Evolutionary conservation across 2,113 vertebrate genomes (phyloP).

Genomic region (Calonectris borealis): DNA sequence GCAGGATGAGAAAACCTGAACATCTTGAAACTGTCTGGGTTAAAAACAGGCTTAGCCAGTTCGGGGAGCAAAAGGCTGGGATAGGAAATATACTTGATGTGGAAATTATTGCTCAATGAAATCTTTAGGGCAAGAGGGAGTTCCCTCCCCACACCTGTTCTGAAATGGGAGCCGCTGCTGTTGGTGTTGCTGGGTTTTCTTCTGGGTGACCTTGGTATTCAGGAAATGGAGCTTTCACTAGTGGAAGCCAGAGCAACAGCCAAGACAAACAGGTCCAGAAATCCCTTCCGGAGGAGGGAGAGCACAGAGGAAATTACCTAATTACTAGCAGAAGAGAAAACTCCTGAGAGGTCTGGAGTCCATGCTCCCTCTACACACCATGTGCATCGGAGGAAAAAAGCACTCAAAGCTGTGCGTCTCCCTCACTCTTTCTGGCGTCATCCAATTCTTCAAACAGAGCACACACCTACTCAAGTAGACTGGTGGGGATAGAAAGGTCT

Average conservation of each 20-base stretch:
- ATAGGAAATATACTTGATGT: slow-evolving; percentile 33
- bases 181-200: slow-evolving; percentile 31
- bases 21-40: slow-evolving; percentile 23
- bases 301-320: slow-evolving; percentile 50
- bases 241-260: slow-evolving; percentile 52
- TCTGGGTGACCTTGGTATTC: slow-evolving; percentile 56
- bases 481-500: background rate
- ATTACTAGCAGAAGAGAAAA: slow-evolving; percentile 35
- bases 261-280: slow-evolving; percentile 67
- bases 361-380: background rate
- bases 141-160: slow-evolving; percentile 57
- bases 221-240: slow-evolving; percentile 58
- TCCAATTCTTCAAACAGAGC: background rate
- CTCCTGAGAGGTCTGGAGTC: slow-evolving; percentile 1
- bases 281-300: slow-evolving; percentile 43
- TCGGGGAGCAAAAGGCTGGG: slow-evolving; percentile 9
- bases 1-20: slow-evolving; percentile 42
- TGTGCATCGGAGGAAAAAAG: background rate
- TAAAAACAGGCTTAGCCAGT: slow-evolving; percentile 43
- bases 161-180: slow-evolving; percentile 28
- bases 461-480: background rate
- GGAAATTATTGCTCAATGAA: slow-evolving; percentile 47
- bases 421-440: background rate
- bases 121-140: slow-evolving; percentile 47
- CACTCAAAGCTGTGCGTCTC: background rate